These are phyloP conservation scores for Pseudorhiza aurosa DNA, from an alignment of 30 jellyfish, hydroid and myxozoan genomes.

Conservation along the genomic window DNA sequence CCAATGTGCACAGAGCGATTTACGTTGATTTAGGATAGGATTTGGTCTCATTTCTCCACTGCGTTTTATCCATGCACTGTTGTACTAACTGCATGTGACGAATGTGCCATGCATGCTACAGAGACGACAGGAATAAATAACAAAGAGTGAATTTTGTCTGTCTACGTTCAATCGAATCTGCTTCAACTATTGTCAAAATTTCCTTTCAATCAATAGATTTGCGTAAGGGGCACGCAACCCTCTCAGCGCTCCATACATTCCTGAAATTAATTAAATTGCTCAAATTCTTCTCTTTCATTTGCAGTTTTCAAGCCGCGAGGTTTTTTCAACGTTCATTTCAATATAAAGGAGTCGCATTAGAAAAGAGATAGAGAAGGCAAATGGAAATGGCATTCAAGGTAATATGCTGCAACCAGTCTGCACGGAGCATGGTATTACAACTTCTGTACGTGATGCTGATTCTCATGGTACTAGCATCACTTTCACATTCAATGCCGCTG, in stretches of 20 bases:
- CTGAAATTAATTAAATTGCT: neutral
- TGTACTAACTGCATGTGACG: no score
- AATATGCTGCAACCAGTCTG: neutral
- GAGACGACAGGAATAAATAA: no score
- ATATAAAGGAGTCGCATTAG: neutral
- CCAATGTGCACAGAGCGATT: no score
- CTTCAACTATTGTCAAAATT: no score
- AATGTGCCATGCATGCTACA: no score
- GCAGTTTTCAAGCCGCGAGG: neutral
- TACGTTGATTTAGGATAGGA: no score
- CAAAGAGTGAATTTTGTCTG: no score
- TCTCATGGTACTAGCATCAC: neutral
- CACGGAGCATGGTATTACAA: neutral
- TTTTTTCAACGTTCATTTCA: neutral
- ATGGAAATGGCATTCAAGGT: neutral
- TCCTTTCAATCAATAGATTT: neutral
- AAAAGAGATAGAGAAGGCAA: no score
- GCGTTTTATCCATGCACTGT: no score
- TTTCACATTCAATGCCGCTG: neutral
- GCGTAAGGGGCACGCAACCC: neutral
- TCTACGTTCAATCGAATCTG: no score
- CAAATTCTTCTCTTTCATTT: neutral
- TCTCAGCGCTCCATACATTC: neutral
- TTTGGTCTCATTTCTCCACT: no score
- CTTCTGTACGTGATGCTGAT: neutral